phyloP scores from a whole-genome alignment of 1,140 invertebrate genomes.

The Pteromalus puparum region DNA sequence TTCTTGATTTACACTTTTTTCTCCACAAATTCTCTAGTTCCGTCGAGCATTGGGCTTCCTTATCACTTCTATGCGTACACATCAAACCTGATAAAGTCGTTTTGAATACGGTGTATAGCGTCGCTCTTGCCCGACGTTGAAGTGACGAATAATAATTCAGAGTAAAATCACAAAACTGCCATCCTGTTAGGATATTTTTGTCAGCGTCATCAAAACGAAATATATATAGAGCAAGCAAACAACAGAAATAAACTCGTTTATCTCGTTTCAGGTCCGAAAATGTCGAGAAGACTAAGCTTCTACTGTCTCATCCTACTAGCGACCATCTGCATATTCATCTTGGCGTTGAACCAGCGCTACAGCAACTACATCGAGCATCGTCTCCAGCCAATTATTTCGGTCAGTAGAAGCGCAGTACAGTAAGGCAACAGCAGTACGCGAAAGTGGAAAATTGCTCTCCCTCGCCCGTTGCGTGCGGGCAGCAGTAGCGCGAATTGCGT shows the following conservation, averaged over 20 bases:
- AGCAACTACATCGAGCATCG: constrained; percentile 71
- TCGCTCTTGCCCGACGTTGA: background rate
- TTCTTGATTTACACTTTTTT: background rate
- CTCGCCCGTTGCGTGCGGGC: too few relatives aligned
- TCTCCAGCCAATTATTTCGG: constrained; percentile 70
- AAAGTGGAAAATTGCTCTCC: constrained; percentile 48
- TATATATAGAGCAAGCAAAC: background rate
- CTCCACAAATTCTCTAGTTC: background rate
- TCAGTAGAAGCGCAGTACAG: constrained; percentile 58
- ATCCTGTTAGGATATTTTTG: too few relatives aligned
- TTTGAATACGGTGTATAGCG: background rate
- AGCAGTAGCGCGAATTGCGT: background rate
- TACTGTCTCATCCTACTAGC: constrained; percentile 70
- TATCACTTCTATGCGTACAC: background rate
- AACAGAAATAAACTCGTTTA: background rate
- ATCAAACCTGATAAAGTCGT: background rate
- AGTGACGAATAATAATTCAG: background rate
- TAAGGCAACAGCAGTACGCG: background rate
- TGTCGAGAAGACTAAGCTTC: constrained; percentile 71
- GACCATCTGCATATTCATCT: constrained; percentile 71
- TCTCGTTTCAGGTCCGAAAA: constrained; percentile 45
- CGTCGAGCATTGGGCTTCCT: background rate
- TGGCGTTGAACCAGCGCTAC: constrained; percentile 71
- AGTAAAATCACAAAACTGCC: too few relatives aligned
- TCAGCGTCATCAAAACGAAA: too few relatives aligned